These are phyloP conservation scores for Rhorus exstirpatorius DNA, from an alignment of 2,888 invertebrate species.

Conservation along the genomic window DNA sequence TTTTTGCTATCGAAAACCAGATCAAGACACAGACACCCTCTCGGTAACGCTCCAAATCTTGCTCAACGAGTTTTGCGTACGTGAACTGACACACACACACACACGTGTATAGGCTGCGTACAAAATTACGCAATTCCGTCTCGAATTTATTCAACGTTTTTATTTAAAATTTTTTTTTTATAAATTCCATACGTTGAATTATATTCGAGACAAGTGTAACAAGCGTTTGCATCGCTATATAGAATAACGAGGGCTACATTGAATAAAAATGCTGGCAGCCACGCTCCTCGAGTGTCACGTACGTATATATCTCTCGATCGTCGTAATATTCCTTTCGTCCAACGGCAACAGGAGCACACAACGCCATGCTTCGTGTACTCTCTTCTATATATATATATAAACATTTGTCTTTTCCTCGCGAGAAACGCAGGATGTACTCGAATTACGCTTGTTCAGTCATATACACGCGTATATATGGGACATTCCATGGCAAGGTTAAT, in stretches of 20 bases:
- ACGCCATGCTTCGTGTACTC: constrained; percentile 33
- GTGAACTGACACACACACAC: background rate
- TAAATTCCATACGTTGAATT: constrained; percentile 47
- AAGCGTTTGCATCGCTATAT: constrained; percentile 4
- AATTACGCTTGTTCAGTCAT: constrained; percentile 55
- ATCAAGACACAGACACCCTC: background rate
- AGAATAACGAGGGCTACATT: constrained; percentile 10
- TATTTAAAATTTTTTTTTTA: constrained; percentile 40
- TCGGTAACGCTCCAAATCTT: constrained; percentile 35
- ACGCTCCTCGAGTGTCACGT: constrained; percentile 67
- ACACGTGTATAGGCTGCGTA: constrained; percentile 1
- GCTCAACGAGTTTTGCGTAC: constrained; percentile 47
- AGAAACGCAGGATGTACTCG: constrained; percentile 64
- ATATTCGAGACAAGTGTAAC: constrained; percentile 42
- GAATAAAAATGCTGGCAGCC: constrained; percentile 40
- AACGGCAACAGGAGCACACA: constrained; percentile 18
- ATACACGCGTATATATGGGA: background rate
- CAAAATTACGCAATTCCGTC: constrained; percentile 56
- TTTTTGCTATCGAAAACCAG: background rate
- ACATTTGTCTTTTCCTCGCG: constrained; percentile 42
- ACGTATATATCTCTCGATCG: constrained; percentile 54
- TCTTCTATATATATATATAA: background rate
- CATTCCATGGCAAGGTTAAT: background rate
- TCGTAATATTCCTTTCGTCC: constrained; percentile 60
- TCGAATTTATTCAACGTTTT: constrained; percentile 26